Base-by-base conservation (phyloP, 1,140 invertebrate species). In the Drosophila pallidifrons region DNA sequence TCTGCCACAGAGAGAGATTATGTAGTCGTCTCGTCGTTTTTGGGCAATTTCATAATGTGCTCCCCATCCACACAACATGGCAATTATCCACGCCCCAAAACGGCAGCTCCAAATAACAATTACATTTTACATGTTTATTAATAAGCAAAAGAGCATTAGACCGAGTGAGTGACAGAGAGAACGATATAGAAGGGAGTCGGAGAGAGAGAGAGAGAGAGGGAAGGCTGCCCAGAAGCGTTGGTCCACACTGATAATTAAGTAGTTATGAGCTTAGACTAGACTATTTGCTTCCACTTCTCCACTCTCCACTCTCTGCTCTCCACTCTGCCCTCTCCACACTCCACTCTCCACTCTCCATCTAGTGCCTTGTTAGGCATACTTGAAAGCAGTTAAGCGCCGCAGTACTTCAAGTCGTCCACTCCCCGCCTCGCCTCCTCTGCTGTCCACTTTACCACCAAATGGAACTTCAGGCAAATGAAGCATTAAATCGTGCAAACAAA, bases 71-170 rank as follows among this genome's bases (percentile, higher is more conserved):
- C 66, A 75, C 66, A 75, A 28, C 66, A 76, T 65, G 63, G 55
- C 74, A 72, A 76, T 76, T 76, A 76, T 32, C 74, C 55, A 76
- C 74, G 74, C 74, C 74, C 69, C 54, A 55, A 76, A 76, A 76
- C 68, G 54, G 60, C 68, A 76, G 61, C 68, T 71, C 74, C 69
- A 72, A 76, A 76, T 72, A 76, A 76, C 74, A 76, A 76, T 76
- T 76, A 73, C 74, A 76, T 61, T 76, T 76, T 66, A 76, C 74
- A 76, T 76, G 74, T 76, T 76, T 76, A 76, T 76, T 76, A 76
- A 72, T 76, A 76, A 72, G 60, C 52, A 49, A 32, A 35, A 8
- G 13, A 64, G 10, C 41, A 43, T 25, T 16, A 63, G 45, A 41
- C 25, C 11, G 11, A 11, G 7, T 20, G 59, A 20, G 30, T 2